Evolutionary conservation across 2,797 vertebrate species (phyloP).

Genomic region (Gouania willdenowi): DNA sequence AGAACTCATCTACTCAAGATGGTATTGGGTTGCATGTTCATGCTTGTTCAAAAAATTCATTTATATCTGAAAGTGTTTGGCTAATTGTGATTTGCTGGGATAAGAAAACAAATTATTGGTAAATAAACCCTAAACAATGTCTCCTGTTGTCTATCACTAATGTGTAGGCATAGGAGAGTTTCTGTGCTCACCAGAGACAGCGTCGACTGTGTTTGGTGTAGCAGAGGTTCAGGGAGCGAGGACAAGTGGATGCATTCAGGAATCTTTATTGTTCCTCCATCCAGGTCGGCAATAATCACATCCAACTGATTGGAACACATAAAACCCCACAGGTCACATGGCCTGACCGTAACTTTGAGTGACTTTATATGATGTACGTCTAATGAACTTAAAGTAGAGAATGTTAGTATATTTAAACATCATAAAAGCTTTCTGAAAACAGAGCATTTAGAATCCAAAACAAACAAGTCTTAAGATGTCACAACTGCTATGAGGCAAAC

Average conservation of each 20-base stretch:
- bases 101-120: no score
- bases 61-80: no score
- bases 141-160: no score
- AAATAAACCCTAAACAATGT: no score
- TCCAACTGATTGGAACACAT: conserved; percentile 81
- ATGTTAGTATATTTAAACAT: conserved; percentile 20
- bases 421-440: conserved; percentile 15
- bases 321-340: conserved; percentile 33
- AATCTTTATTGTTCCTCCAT: conserved; percentile 97
- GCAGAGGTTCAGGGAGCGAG: conserved; percentile 90
- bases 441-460: background rate
- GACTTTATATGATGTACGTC: background rate
- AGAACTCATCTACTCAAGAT: no score
- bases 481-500: background rate
- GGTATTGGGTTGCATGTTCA: no score
- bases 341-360: conserved; percentile 18
- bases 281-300: conserved; percentile 96
- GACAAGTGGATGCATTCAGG: conserved; percentile 98
- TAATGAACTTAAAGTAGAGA: conserved; percentile 13
- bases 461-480: background rate
- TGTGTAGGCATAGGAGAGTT: background rate
- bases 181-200: conserved; percentile 84
- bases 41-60: no score
- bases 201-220: conserved; percentile 85
- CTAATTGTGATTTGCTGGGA: no score